Conservation (phyloP, 2,888 invertebrate species). For the Platynereis dumerilii region DNA sequence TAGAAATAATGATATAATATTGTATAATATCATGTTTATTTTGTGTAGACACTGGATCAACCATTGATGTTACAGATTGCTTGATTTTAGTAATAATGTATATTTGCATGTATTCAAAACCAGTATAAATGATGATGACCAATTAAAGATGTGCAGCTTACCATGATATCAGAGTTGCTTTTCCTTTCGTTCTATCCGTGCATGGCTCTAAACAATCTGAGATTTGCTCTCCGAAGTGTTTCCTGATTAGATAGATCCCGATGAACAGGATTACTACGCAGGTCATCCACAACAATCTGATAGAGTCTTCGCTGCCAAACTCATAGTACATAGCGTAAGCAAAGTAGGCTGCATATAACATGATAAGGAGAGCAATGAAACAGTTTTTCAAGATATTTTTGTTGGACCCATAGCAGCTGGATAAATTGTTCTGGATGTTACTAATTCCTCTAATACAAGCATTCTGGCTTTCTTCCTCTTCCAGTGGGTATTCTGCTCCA, state of each 20-base stretch:
- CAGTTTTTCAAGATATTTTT: neutral
- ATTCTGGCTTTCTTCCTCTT: too few species aligned
- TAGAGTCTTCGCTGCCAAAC: conserved; percentile 19
- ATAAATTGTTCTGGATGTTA: too few species aligned
- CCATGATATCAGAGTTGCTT: neutral
- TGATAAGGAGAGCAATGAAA: neutral
- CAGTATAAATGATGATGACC: too few species aligned
- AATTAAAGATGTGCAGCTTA: too few species aligned
- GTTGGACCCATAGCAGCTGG: neutral
- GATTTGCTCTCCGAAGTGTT: neutral
- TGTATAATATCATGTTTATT: too few species aligned
- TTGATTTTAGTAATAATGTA: too few species aligned
- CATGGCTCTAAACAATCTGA: neutral
- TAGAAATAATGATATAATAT: too few species aligned
- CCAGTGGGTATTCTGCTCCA: too few species aligned
- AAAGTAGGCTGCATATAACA: conserved; percentile 48
- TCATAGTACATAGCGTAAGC: conserved; percentile 46
- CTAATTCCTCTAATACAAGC: too few species aligned
- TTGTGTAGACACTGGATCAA: too few species aligned
- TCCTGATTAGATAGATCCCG: neutral
- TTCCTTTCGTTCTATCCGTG: neutral
- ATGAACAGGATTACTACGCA: neutral
- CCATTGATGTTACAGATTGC: too few species aligned
- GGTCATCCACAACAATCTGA: neutral
- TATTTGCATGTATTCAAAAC: too few species aligned